Conservation (phyloP, 2,888 invertebrate species). For the Caprella mutica region DNA sequence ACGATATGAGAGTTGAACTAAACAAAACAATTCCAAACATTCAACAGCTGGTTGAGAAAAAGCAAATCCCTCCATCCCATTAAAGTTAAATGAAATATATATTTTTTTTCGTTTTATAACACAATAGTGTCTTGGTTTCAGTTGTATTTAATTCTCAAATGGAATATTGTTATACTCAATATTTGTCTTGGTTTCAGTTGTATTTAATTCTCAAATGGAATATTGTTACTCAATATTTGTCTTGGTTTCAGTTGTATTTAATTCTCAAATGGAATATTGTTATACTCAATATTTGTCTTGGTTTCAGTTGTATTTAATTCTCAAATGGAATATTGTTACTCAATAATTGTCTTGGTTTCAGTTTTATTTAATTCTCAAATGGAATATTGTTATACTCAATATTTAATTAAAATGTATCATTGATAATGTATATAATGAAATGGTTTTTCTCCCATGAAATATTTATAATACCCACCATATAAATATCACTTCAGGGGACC, state of each 20-base stretch:
- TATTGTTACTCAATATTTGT: not conserved
- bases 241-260: not conserved
- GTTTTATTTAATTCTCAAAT: not conserved
- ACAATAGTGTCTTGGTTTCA: not conserved
- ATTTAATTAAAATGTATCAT: not conserved
- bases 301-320: not conserved
- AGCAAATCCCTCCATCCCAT: not conserved
- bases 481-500: not conserved
- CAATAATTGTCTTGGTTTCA: not conserved
- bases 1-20: not conserved
- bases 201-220: not conserved
- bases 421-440: not conserved
- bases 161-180: conserved; percentile 3
- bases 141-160: not conserved
- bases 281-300: not conserved
- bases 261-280: not conserved
- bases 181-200: not conserved
- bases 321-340: not conserved
- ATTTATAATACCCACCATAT: not conserved
- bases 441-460: not conserved
- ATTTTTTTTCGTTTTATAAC: not conserved
- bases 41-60: not conserved
- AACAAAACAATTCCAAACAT: conserved; percentile 1
- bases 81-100: not conserved
- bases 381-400: conserved; percentile 3